A percentile compares a stretch with the other conserved stretches of the same genome.
Evolutionary conservation across 2,797 vertebrate species (phyloP).

Genomic region (Gymnothorax reevesii): DNA sequence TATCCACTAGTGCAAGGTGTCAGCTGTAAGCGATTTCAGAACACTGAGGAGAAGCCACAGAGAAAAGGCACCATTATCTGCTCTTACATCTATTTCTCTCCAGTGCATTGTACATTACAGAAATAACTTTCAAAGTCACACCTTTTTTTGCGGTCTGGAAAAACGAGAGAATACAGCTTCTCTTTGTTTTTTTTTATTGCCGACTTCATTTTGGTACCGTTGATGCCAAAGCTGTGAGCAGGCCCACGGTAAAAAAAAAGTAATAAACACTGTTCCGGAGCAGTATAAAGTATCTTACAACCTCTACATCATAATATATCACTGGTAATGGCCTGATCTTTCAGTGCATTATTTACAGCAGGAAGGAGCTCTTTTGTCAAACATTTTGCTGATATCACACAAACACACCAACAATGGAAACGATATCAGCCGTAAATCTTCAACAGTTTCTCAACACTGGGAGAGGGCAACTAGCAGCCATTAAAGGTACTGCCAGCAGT

Average conservation of each 20-base stretch:
- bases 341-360: neutral
- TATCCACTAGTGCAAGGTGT: neutral
- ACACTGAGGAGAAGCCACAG: slow-evolving; percentile 10
- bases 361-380: slow-evolving; percentile 4
- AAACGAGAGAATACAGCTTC: neutral
- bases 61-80: slow-evolving; percentile 20
- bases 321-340: neutral
- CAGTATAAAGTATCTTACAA: slow-evolving; percentile 4
- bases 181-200: neutral
- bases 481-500: neutral
- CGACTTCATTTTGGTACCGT: neutral
- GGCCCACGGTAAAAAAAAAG: neutral
- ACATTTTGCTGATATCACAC: slow-evolving; percentile 5
- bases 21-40: slow-evolving; percentile 24
- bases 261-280: neutral
- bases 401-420: slow-evolving; percentile 9
- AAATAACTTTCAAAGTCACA: neutral
- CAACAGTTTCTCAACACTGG: neutral
- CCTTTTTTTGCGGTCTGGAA: neutral
- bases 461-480: neutral
- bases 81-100: neutral
- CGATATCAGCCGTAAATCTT: neutral
- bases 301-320: slow-evolving; percentile 2
- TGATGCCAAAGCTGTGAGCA: neutral
- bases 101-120: neutral